These are phyloP conservation scores for Dryococelus australis DNA, from an alignment of 2,888 invertebrate species.

Conservation along the genomic window DNA sequence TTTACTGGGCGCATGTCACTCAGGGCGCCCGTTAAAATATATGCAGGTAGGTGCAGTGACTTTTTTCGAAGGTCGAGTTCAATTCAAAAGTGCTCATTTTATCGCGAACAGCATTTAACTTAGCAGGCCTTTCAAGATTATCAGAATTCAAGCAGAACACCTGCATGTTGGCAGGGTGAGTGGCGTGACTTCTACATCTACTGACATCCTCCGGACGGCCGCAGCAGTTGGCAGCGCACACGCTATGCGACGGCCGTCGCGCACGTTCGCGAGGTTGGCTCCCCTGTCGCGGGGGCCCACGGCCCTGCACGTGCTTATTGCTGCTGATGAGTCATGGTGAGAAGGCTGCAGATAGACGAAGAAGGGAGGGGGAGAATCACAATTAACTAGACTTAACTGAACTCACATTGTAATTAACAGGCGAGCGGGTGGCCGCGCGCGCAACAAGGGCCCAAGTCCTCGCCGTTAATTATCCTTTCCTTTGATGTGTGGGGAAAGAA, in stretches of 20 bases:
- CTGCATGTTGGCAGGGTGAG: too few relatives aligned
- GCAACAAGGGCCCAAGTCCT: neutral
- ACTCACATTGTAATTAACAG: slow-evolving; percentile 31
- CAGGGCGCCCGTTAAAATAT: too few relatives aligned
- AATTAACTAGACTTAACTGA: slow-evolving; percentile 30
- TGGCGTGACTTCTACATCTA: too few relatives aligned
- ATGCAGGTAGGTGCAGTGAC: too few relatives aligned
- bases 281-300: neutral
- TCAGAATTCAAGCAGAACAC: too few relatives aligned
- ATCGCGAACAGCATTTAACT: too few relatives aligned
- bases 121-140: too few relatives aligned
- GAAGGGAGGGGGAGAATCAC: slow-evolving; percentile 20
- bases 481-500: slow-evolving; percentile 10
- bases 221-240: neutral
- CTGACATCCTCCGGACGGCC: too few relatives aligned
- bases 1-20: too few relatives aligned
- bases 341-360: neutral
- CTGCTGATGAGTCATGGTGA: slow-evolving; percentile 25
- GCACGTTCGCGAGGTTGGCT: neutral
- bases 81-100: too few relatives aligned
- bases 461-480: slow-evolving; percentile 16
- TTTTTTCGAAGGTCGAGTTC: too few relatives aligned
- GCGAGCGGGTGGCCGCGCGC: neutral
- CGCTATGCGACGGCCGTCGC: neutral
- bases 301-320: slow-evolving; percentile 21